Evolutionary conservation across 2,888 invertebrate species (phyloP).

Genomic region (Idaea biselata): DNA sequence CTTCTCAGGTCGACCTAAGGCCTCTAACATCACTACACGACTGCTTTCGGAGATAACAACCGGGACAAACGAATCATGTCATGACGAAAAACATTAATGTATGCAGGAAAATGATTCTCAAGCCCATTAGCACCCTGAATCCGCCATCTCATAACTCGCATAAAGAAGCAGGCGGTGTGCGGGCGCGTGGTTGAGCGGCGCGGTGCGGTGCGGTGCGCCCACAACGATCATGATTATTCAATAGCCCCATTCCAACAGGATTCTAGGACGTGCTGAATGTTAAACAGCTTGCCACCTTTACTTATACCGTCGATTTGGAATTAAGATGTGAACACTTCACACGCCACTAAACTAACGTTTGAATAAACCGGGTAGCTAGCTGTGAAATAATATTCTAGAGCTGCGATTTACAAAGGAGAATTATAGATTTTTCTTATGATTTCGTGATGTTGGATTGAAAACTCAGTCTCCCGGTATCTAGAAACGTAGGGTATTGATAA

Average conservation of each 20-base stretch:
- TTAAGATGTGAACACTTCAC: background rate
- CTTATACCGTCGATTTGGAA: background rate
- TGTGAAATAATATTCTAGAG: too few species aligned
- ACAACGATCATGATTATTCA: conserved; percentile 75
- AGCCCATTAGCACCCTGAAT: background rate
- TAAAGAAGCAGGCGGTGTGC: conserved; percentile 35
- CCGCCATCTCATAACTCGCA: conserved; percentile 25
- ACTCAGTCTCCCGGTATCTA: too few species aligned
- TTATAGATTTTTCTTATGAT: too few species aligned
- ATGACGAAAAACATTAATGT: too few species aligned
- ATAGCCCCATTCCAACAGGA: conserved; percentile 56
- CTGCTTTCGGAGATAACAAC: too few species aligned
- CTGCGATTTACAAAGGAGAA: too few species aligned
- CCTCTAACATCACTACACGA: too few species aligned
- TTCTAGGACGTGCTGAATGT: conserved; percentile 63
- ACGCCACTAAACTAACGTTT: background rate
- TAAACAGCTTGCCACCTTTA: conserved; percentile 54
- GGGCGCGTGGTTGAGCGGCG: conserved; percentile 23
- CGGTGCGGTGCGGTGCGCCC: conserved; percentile 38
- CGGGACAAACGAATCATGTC: too few species aligned
- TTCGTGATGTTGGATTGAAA: too few species aligned
- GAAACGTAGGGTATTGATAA: too few species aligned
- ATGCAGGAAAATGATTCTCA: background rate
- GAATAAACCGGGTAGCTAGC: background rate
- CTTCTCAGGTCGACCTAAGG: too few species aligned